Evolutionary conservation across 2,113 vertebrate species (phyloP).

Genomic region (Neogobius melanostomus): DNA sequence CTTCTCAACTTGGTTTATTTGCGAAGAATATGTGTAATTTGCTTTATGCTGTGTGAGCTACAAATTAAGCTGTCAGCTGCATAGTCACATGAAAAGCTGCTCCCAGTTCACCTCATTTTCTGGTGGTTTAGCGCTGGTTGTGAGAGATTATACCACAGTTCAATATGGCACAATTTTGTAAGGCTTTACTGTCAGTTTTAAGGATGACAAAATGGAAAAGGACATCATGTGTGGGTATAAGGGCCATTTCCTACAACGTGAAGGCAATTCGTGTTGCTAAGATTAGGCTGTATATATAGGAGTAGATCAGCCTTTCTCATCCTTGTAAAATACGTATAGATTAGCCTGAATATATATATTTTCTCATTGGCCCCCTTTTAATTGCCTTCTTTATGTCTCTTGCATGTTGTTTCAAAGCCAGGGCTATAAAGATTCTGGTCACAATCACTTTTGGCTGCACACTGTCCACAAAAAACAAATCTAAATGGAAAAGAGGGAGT

Average conservation of each 20-base stretch:
- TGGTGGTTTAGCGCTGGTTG: conserved; percentile 7
- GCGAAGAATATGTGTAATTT: neutral
- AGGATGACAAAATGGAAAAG: neutral
- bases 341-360: neutral
- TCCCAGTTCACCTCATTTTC: conserved; percentile 8
- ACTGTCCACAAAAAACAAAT: neutral
- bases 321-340: conserved; percentile 20
- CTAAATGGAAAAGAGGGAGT: neutral
- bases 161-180: conserved; percentile 1
- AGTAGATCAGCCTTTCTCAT: conserved; percentile 31
- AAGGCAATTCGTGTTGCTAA: conserved; percentile 1
- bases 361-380: neutral
- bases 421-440: neutral
- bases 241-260: neutral
- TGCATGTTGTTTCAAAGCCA: neutral
- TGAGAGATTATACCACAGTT: conserved; percentile 16
- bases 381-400: neutral
- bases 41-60: neutral
- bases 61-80: conserved; percentile 9
- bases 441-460: conserved; percentile 2
- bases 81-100: conserved; percentile 10
- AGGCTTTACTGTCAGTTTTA: neutral
- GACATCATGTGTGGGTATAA: neutral
- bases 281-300: conserved; percentile 28
- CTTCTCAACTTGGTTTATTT: neutral